These are phyloP conservation scores for Itoplectis maculator DNA, from an alignment of 2,888 invertebrate species.

Conservation along the genomic window DNA sequence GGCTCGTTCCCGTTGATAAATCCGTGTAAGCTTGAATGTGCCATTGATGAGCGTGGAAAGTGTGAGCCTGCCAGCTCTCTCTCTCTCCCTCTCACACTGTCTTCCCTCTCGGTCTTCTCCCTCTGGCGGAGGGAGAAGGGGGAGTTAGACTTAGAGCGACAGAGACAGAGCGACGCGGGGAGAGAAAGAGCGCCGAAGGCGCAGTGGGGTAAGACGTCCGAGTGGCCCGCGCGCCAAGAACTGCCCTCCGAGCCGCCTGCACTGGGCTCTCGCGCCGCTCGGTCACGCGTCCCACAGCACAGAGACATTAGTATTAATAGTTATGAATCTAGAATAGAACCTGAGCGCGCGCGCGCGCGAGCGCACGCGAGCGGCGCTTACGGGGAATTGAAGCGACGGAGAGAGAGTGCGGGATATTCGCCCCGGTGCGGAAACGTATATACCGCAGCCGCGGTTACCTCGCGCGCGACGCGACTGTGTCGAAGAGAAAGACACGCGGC, in stretches of 20 bases:
- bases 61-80: constrained; percentile 74
- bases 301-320: constrained; percentile 83
- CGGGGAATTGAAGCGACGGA: constrained; percentile 44
- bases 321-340: constrained; percentile 83
- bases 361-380: constrained; percentile 50
- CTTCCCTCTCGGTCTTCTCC: too few species aligned
- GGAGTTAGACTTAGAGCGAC: too few species aligned
- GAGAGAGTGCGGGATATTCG: constrained; percentile 16
- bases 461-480: constrained; percentile 8
- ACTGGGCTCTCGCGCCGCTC: constrained; percentile 28
- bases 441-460: neutral
- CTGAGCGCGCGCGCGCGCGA: constrained; percentile 59
- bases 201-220: constrained; percentile 18
- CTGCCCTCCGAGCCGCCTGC: constrained; percentile 48
- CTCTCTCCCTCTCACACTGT: too few species aligned
- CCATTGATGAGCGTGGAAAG: constrained; percentile 80
- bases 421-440: constrained; percentile 37
- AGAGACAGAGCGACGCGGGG: constrained; percentile 8
- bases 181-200: constrained; percentile 13
- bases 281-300: constrained; percentile 75
- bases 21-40: constrained; percentile 82
- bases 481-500: constrained; percentile 27
- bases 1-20: constrained; percentile 80
- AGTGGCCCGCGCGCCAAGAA: constrained; percentile 64
- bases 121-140: too few species aligned